Evolutionary conservation across 2,888 invertebrate species (phyloP).

Genomic region (Drosophila monieri): DNA sequence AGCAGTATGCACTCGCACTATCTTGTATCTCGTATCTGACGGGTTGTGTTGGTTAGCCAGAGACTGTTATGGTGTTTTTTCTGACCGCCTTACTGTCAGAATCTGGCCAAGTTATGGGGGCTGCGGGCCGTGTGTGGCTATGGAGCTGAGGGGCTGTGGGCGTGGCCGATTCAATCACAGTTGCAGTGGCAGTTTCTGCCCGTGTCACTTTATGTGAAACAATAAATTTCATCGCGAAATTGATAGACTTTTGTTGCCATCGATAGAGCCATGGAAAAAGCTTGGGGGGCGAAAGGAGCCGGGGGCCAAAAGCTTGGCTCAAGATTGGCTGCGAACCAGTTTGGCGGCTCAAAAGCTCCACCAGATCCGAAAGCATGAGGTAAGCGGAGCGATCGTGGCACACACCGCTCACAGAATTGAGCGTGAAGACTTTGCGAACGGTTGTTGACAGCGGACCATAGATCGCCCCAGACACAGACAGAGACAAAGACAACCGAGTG

Average conservation of each 20-base stretch:
- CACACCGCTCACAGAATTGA: conserved; percentile 75
- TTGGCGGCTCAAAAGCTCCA: conserved; percentile 62
- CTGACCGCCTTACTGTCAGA: conserved; percentile 1
- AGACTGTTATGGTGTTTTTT: not conserved
- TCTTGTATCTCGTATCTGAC: conserved; percentile 5
- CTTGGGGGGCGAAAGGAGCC: not conserved
- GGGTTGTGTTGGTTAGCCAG: conserved; percentile 4
- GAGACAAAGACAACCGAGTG: conserved; percentile 28
- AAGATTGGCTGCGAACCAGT: conserved; percentile 54
- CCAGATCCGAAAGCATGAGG: conserved; percentile 57
- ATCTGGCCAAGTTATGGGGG: not conserved
- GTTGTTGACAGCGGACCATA: conserved; percentile 72
- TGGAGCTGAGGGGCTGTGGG: not conserved
- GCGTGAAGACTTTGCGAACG: conserved; percentile 81
- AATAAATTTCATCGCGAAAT: conserved; percentile 51
- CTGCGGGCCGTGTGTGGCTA: conserved; percentile 8
- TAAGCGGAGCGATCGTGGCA: conserved; percentile 67
- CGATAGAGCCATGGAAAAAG: conserved; percentile 22
- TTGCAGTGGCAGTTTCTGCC: conserved; percentile 18
- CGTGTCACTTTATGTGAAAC: conserved; percentile 45
- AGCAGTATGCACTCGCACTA: conserved; percentile 1
- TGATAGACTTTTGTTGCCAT: conserved; percentile 46
- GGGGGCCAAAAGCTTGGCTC: conserved; percentile 47
- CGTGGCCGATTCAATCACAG: conserved; percentile 39
- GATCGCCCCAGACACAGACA: conserved; percentile 33